Evolutionary conservation across 2,888 invertebrate genomes (phyloP), one percentile per base, ranked within the genome.

Genomic region (Leucozona laternaria): DNA sequence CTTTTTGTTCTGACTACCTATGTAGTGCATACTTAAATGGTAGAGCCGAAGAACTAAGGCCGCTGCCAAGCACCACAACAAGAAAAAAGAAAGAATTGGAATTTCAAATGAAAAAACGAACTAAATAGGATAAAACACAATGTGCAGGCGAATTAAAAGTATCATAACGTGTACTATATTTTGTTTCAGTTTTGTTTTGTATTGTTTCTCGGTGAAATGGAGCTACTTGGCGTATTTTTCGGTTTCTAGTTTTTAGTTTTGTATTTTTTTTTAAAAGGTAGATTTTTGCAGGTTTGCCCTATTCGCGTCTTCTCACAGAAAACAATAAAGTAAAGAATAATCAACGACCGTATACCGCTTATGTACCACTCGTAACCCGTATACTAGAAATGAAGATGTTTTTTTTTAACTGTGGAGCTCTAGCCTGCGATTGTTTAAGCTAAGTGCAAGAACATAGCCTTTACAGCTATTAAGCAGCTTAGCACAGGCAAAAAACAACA

Each of bases 131-230:
- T 1, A 50, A 22, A 28, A 0, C 28, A 28, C 28, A 15, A 25
- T 57, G 48, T 55, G 48, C 43, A 66, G 31, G 22, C 43, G 15
- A 64, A 81, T 62, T 77, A 76, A 77, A 81, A 76, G 77, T 81
- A 81, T 64, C 64, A 17, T 34, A 55, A 20, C 53, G 75, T 75
- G 75, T 80, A 43, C 37, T 34, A 3, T 7, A n/a, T 15, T n/a
- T 37, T 64, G 37, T 43, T 68, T 15, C 25, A 53, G n/a, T 68
- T 70, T 31, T 40, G 31, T 73, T 10, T 28, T 28, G 31, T 31
- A 10, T 48, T 11, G 22, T 50, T 22, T 13, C 1, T 20, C 17
- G 20, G 55, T 55, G 7, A 0, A 15, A 15, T 48, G 11, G 0
- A 53, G 57, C n/a, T 31, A 5, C 17, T 34, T 17, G 31, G 70